A percentile compares a stretch with the other conserved stretches of the same genome.
Conservation (phyloP, 2,888 invertebrate species). For the Agrochola litura region DNA sequence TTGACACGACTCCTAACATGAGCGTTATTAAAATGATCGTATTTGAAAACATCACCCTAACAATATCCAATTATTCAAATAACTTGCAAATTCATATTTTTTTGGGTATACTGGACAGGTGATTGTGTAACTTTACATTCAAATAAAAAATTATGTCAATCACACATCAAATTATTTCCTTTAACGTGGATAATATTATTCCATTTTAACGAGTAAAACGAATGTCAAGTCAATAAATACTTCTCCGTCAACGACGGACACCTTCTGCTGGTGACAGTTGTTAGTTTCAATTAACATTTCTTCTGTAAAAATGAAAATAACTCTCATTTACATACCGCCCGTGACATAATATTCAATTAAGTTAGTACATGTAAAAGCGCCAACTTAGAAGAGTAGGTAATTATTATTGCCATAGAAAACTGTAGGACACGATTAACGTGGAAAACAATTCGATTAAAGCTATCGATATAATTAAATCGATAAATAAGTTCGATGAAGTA, state of each 20-base stretch:
- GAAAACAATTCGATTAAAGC: constrained; percentile 20
- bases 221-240: constrained; percentile 66
- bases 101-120: constrained; percentile 64
- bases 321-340: constrained; percentile 48
- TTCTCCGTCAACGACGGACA: constrained; percentile 55
- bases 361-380: constrained; percentile 32
- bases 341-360: constrained; percentile 52
- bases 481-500: constrained; percentile 57
- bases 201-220: constrained; percentile 73
- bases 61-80: constrained; percentile 64
- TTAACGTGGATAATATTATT: constrained; percentile 70
- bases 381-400: constrained; percentile 31
- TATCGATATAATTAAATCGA: constrained; percentile 64
- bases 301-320: constrained; percentile 58
- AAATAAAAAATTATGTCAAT: constrained; percentile 75
- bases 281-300: constrained; percentile 52
- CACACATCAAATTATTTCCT: constrained; percentile 76
- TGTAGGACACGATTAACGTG: not conserved
- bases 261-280: constrained; percentile 65
- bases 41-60: constrained; percentile 48
- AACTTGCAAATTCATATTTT: constrained; percentile 54
- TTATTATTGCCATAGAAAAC: constrained; percentile 41
- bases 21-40: constrained; percentile 43
- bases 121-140: constrained; percentile 57
- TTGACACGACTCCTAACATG: constrained; percentile 25